These are phyloP conservation scores for Hyphantria cunea DNA, from an alignment of 1,140 invertebrate species.

Conservation along the genomic window DNA sequence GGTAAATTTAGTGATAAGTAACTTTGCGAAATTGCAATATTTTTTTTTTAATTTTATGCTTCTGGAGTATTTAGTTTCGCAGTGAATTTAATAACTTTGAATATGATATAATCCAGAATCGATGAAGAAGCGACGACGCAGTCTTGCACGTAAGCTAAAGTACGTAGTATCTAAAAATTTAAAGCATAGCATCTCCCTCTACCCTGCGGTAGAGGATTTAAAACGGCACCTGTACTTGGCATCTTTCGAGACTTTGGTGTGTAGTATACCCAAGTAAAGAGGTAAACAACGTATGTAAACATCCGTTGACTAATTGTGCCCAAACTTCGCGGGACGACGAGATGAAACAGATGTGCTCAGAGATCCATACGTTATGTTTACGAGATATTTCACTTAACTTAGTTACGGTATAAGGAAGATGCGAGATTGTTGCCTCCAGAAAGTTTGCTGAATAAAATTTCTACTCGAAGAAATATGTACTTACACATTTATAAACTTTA, in stretches of 20 bases:
- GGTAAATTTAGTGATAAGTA: no score
- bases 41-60: no score
- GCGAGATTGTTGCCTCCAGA: constrained; percentile 3
- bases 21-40: no score
- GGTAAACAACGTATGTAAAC: constrained; percentile 49
- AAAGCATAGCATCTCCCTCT: no score
- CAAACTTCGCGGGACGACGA: constrained; percentile 36
- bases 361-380: constrained; percentile 50
- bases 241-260: background rate
- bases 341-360: constrained; percentile 51
- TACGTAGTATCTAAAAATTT: no score
- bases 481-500: no score
- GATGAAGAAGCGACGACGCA: no score
- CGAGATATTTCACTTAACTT: constrained; percentile 31
- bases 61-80: no score
- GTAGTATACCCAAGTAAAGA: background rate
- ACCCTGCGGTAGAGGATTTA: background rate
- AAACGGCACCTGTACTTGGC: background rate
- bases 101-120: no score
- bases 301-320: constrained; percentile 60
- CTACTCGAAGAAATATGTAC: no score
- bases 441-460: constrained; percentile 1
- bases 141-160: no score
- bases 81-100: no score
- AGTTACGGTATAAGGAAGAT: constrained; percentile 19